These are phyloP conservation scores for Anarsia innoxiella DNA, from an alignment of 2,888 invertebrate species.

Conservation along the genomic window DNA sequence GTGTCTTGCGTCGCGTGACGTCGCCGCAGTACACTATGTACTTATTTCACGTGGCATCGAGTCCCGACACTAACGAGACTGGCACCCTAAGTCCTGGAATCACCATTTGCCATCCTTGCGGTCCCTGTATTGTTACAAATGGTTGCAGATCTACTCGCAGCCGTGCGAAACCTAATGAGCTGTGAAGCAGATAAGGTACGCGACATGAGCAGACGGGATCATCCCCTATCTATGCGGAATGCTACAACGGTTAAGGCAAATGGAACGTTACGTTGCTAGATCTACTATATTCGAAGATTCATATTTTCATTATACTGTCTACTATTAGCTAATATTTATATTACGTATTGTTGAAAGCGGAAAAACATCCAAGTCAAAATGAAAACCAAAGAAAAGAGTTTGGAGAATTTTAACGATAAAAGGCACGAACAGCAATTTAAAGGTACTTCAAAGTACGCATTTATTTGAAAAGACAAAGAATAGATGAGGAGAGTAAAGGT, in stretches of 20 bases:
- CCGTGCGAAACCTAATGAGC: conserved; percentile 68
- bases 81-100: conserved; percentile 55
- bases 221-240: conserved; percentile 54
- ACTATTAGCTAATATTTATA: no score
- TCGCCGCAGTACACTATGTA: conserved; percentile 34
- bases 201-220: conserved; percentile 57
- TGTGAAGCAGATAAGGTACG: conserved; percentile 76
- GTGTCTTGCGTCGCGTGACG: conserved; percentile 56
- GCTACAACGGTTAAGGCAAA: conserved; percentile 43
- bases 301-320: not conserved
- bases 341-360: no score
- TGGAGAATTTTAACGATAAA: no score
- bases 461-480: conserved; percentile 53
- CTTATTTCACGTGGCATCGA: conserved; percentile 45
- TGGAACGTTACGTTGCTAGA: conserved; percentile 21
- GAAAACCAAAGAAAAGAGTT: no score
- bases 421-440: conserved; percentile 41
- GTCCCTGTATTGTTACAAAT: conserved; percentile 70
- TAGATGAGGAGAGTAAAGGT: conserved; percentile 21
- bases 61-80: conserved; percentile 46
- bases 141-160: conserved; percentile 54
- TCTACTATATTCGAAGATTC: no score
- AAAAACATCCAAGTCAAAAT: no score
- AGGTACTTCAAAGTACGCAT: conserved; percentile 54
- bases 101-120: conserved; percentile 58